Evolutionary conservation across 2,113 vertebrate species (phyloP), one percentile per base, ranked within the genome.

Genomic region (Tympanuchus pallidicinctus): DNA sequence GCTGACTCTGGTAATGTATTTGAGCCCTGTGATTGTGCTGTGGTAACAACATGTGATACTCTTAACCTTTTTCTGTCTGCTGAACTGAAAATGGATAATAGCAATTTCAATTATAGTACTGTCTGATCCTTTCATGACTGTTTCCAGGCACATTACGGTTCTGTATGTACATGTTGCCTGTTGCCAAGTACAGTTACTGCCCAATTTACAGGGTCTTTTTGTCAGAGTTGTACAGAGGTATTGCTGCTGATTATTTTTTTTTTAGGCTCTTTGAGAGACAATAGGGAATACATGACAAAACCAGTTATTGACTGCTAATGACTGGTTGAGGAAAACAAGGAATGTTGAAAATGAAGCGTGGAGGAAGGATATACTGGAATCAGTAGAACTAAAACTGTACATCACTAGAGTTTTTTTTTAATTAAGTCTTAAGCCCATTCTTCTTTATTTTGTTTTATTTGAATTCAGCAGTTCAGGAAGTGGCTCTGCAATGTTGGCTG

Each of bases 1-100:
- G 67, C 79, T 91, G 76, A 60, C 50, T 88, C 85, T 94, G 88
- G 72, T 70, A 82, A 93, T 90, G 50, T 88, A 60, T 91, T 95
- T 89, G 91, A 93, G 76, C 56, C 14, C 27, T 38, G 50, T 28
- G 45, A 56, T 85, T 82, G 76, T 84, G 73, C 59, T 86, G 90
- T 67, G 82, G 64, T 86, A 83, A 93, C 72, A 89, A n/a, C 88
- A 63, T 64, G 64, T 67, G 79, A 70, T 90, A 50, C 34, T 95
- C 48, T 80, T 86, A 71, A 88, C 42, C 30, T 86, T 77, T 87
- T 89, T 87, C 3, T 18, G 50, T 61, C 78, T 92, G 63, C 38
- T 52, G 63, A 38, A 56, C 91, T 79, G 7, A 79, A 75, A 61
- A 64, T 60, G 91, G 77, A 40, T 50, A 52, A 38, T 34, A 65